Base-by-base conservation (phyloP, 2,797 vertebrate species). In the Gorsachius magnificus region DNA sequence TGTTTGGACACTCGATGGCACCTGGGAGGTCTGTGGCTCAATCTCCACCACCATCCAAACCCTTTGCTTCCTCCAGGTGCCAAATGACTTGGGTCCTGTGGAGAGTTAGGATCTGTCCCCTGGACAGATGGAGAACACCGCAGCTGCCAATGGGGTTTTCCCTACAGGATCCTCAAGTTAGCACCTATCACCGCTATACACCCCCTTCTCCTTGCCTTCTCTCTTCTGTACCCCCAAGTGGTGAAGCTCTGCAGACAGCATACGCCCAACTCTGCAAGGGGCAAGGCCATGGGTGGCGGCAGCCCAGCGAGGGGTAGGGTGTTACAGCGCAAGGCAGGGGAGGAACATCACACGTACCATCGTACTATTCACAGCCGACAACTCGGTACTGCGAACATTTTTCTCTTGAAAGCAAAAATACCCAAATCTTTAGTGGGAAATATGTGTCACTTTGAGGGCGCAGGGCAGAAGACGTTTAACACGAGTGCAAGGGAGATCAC, bases 51-150 rank as follows among this genome's bases (percentile, higher is more conserved):
- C 29, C 61, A 45, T 31, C 38, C 38, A 54, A 91, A 84, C 28
- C 17, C 16, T 58, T 53, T 78, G 18, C 19, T 58, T 75, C 50
- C 28, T 75, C 29, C 9, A 10, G 10, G 20, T 79, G 29, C 29
- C 69, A 50, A 61, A 72, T 35, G 33, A 43, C 48, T 20, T n/a
- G 38, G 43, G 31, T 76, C 9, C 71, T 77, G 22, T 35, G 76
- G 24, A 87, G 50, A 43, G 58, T 29, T 11, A 51, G 24, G 36
- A 36, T 31, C 68, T 29, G 25, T 17, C 10, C 53, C 35, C 17
- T 1, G 4, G 48, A 43, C 35, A 92, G 33, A 50, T 0, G 1
- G 50, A 70, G 10, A 68, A 14, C 0, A 0, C 31, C 82, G 33
- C 35, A 83, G 56, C 80, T 84, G 88, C 54, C 29, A 87, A 61